Conservation (phyloP, 2,113 vertebrate species). For the Chrysemys picta region DNA sequence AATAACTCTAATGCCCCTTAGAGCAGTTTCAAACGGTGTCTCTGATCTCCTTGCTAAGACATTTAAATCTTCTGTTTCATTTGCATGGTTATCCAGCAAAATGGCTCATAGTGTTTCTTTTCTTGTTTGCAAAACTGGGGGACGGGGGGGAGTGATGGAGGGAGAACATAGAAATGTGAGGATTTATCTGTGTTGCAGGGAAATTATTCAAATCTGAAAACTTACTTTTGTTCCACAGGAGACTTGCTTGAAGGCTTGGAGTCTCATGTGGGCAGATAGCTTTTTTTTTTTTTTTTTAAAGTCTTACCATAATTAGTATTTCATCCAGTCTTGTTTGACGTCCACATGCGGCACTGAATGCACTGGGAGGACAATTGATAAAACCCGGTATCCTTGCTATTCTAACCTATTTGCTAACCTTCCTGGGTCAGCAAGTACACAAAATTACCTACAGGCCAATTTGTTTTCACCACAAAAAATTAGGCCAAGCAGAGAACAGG, state of each 20-base stretch:
- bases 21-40: constrained; percentile 66
- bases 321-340: constrained; percentile 46
- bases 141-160: not conserved
- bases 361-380: not conserved
- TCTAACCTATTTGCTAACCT: not conserved
- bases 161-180: constrained; percentile 21
- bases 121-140: constrained; percentile 73
- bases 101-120: constrained; percentile 77
- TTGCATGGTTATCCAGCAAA: constrained; percentile 77
- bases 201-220: constrained; percentile 80
- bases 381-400: not conserved
- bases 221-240: constrained; percentile 73
- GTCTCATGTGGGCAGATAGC: constrained; percentile 57
- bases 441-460: not conserved
- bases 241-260: constrained; percentile 68
- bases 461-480: not conserved
- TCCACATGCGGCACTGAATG: not conserved
- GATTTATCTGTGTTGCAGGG: constrained; percentile 67
- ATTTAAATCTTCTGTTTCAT: constrained; percentile 77
- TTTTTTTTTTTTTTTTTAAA: constrained; percentile 47
- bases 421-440: constrained; percentile 46
- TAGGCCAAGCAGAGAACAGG: not conserved
- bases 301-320: constrained; percentile 69
- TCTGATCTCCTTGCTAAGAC: constrained; percentile 72
- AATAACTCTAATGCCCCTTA: constrained; percentile 60